These are phyloP conservation scores for Ischnura elegans DNA, from an alignment of 2,888 invertebrate genomes.

Conservation along the genomic window DNA sequence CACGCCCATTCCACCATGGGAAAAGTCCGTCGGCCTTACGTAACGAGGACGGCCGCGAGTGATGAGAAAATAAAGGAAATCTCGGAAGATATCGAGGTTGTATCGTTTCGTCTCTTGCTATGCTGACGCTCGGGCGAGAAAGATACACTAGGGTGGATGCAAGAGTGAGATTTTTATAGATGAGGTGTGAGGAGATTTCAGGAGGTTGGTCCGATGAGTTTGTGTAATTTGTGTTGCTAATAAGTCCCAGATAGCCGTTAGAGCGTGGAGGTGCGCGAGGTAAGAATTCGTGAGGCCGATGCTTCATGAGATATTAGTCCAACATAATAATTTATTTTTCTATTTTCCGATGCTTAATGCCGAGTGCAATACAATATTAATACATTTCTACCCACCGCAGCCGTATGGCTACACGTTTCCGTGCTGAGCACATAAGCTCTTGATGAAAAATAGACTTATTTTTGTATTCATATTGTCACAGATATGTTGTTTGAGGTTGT, in stretches of 20 bases:
- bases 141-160: not conserved
- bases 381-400: too few species aligned
- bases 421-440: too few species aligned
- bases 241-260: not conserved
- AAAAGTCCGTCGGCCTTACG: slow-evolving; percentile 5
- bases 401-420: too few species aligned
- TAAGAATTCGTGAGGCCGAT: not conserved
- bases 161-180: not conserved
- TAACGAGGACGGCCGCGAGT: slow-evolving; percentile 9
- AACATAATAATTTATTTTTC: too few species aligned
- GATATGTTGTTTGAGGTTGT: too few species aligned
- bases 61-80: slow-evolving; percentile 24
- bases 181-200: not conserved
- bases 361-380: too few species aligned
- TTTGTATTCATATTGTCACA: too few species aligned
- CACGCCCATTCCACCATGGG: not conserved
- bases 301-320: too few species aligned
- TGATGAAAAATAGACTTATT: too few species aligned
- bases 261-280: too few species aligned
- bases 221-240: not conserved
- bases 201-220: not conserved
- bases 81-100: not conserved
- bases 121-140: not conserved
- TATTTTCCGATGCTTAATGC: too few species aligned
- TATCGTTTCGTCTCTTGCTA: not conserved